phyloP scores from a whole-genome alignment of 2,888 invertebrate species.

The Scaptomyza parva region DNA sequence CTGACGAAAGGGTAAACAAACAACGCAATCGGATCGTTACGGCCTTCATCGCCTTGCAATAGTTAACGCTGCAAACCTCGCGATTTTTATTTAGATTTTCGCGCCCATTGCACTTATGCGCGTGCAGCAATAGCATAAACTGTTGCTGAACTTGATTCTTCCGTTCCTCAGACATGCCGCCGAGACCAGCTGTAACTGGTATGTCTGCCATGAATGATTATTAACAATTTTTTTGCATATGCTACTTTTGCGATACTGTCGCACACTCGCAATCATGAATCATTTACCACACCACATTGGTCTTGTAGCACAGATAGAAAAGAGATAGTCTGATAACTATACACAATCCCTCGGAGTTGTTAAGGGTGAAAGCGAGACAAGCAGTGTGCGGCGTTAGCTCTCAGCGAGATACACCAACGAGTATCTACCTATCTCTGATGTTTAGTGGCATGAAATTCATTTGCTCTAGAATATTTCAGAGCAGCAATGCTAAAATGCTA shows the following conservation, averaged over 20 bases:
- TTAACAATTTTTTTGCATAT: conserved; percentile 42
- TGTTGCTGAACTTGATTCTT: conserved; percentile 99
- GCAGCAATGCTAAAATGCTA: conserved; percentile 4
- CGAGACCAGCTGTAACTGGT: conserved; percentile 67
- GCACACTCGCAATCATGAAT: conserved; percentile 36
- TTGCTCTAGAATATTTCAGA: conserved; percentile 22
- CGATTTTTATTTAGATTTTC: conserved; percentile 92
- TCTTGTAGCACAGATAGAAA: conserved; percentile 42
- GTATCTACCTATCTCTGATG: conserved; percentile 18
- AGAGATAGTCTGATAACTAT: conserved; percentile 21
- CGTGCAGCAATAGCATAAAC: conserved; percentile 97
- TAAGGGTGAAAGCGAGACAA: conserved; percentile 22
- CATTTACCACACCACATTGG: conserved; percentile 27
- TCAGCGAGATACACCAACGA: conserved; percentile 35
- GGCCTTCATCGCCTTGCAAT: conserved; percentile 99
- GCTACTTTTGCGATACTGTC: conserved; percentile 50
- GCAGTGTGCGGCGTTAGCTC: conserved; percentile 1
- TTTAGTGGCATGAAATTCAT: conserved; percentile 37
- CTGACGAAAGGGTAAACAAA: conserved; percentile 98
- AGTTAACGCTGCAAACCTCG: conserved; percentile 94
- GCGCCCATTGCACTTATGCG: conserved; percentile 98
- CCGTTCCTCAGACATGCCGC: conserved; percentile 92
- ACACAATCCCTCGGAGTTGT: background rate
- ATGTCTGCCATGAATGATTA: conserved; percentile 22
- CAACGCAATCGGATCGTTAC: conserved; percentile 98